Evolutionary conservation across 1,140 invertebrate species (phyloP).

Genomic region (Harlomillsia oculata): DNA sequence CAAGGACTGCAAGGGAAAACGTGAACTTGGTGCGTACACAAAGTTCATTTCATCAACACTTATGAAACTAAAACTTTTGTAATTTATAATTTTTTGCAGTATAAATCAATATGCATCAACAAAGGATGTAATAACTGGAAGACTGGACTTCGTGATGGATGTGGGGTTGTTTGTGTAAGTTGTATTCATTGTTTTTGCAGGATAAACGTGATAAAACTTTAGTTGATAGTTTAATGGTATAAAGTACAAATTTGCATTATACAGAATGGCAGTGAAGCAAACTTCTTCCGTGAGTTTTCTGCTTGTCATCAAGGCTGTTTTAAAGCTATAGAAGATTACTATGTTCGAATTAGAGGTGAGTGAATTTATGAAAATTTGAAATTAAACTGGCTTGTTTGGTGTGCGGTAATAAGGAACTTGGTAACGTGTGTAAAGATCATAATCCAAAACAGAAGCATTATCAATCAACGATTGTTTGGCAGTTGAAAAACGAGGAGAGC

Average conservation of each 20-base stretch:
- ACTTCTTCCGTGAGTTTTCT: conserved; percentile 27
- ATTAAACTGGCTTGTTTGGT: neutral
- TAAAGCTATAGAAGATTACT: conserved; percentile 29
- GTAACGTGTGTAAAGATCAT: neutral
- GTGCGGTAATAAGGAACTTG: neutral
- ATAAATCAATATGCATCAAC: conserved; percentile 20
- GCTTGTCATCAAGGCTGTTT: conserved; percentile 33
- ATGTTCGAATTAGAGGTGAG: conserved; percentile 19
- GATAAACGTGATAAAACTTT: neutral
- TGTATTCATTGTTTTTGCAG: neutral
- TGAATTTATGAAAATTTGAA: neutral
- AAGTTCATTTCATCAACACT: too few species aligned
- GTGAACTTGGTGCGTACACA: too few species aligned
- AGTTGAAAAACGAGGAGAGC: neutral
- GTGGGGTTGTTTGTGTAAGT: conserved; percentile 29
- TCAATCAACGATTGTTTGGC: neutral
- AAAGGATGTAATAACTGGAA: conserved; percentile 32
- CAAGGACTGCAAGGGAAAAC: too few species aligned
- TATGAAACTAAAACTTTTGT: neutral
- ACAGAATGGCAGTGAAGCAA: conserved; percentile 22
- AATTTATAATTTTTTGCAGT: conserved; percentile 13
- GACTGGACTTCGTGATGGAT: conserved; percentile 23
- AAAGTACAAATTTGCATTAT: neutral
- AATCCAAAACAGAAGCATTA: neutral
- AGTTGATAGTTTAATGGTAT: neutral